phyloP scores from a whole-genome alignment of 2,888 invertebrate genomes.

The Ennomos fuscantarius region DNA sequence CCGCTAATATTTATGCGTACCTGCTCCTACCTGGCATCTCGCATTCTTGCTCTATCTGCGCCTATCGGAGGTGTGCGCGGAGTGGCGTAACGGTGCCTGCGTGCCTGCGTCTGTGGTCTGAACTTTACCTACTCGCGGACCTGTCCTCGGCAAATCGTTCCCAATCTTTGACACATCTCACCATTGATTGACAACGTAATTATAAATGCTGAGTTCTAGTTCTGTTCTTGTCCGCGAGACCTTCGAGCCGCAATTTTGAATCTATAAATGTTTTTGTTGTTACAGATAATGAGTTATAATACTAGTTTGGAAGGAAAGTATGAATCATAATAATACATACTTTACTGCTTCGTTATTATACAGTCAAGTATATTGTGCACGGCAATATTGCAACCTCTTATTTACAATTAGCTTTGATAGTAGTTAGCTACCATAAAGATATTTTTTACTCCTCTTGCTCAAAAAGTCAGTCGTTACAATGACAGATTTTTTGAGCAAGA shows the following conservation, averaged over 20 bases:
- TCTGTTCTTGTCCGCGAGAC: slow-evolving; percentile 47
- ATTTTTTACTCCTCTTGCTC: no score
- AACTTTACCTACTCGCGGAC: slow-evolving; percentile 53
- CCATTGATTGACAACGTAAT: slow-evolving; percentile 70
- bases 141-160: slow-evolving; percentile 62
- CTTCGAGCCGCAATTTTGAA: slow-evolving; percentile 48
- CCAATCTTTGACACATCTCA: slow-evolving; percentile 52
- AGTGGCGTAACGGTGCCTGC: slow-evolving; percentile 71
- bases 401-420: slow-evolving; percentile 5
- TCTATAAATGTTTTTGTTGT: slow-evolving; percentile 37
- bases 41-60: slow-evolving; percentile 77
- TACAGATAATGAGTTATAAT: slow-evolving; percentile 30
- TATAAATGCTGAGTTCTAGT: slow-evolving; percentile 61
- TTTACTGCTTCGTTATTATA: slow-evolving; percentile 27
- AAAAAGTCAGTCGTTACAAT: no score
- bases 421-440: slow-evolving; percentile 3
- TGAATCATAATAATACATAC: slow-evolving; percentile 20
- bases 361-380: slow-evolving; percentile 15
- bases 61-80: slow-evolving; percentile 55
- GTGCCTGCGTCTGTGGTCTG: slow-evolving; percentile 50
- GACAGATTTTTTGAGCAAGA: no score
- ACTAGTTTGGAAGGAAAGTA: slow-evolving; percentile 28
- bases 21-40: slow-evolving; percentile 73
- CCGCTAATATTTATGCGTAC: slow-evolving; percentile 45
- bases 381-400: slow-evolving; percentile 5